Conservation (phyloP, 2,797 vertebrate genomes). For the Tachyglossus aculeatus region DNA sequence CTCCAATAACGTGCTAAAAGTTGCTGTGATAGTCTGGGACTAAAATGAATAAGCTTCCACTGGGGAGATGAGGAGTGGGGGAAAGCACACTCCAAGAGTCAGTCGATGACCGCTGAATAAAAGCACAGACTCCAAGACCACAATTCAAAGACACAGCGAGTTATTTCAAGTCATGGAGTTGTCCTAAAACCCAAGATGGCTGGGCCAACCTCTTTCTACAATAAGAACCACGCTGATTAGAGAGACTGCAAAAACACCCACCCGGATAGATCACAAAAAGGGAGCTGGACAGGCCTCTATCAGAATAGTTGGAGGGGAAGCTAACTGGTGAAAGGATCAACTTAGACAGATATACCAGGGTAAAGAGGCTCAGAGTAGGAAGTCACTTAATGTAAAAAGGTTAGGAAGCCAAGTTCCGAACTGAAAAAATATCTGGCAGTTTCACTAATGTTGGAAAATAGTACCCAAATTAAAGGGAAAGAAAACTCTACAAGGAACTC, state of each 20-base stretch:
- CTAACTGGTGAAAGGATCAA: not conserved
- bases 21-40: no score
- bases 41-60: no score
- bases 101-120: conserved; percentile 9
- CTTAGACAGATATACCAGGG: not conserved
- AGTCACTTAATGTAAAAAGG: conserved; percentile 8
- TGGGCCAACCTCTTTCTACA: no score
- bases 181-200: no score
- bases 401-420: not conserved
- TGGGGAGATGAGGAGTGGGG: no score
- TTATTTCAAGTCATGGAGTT: not conserved
- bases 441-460: conserved; percentile 1
- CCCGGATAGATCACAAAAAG: not conserved
- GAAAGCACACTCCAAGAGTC: not conserved
- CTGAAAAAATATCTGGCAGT: not conserved
- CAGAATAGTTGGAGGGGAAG: conserved; percentile 1
- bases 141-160: not conserved
- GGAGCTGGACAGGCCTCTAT: not conserved
- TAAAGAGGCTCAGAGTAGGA: not conserved
- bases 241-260: not conserved
- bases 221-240: no score
- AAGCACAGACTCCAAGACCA: not conserved
- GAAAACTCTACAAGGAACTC: conserved; percentile 24
- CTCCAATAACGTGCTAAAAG: no score
- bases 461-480: not conserved